These are phyloP conservation scores for Daboia siamensis DNA, from an alignment of 2,113 vertebrate genomes.

Conservation along the genomic window DNA sequence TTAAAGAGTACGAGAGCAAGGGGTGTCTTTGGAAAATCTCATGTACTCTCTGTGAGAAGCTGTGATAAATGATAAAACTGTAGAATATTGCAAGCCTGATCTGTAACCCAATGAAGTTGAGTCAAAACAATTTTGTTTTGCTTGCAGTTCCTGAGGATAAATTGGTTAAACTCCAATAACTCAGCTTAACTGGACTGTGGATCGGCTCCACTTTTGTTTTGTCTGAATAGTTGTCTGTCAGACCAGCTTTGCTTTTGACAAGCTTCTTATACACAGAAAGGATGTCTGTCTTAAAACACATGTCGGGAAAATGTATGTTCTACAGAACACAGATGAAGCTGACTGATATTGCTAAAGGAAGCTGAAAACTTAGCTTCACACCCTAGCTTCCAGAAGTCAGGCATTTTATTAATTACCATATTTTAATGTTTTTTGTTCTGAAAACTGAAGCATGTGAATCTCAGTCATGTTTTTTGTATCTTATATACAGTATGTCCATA, in stretches of 20 bases:
- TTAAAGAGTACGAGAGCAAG: background rate
- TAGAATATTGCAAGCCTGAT: background rate
- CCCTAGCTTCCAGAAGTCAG: background rate
- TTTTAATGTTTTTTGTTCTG: background rate
- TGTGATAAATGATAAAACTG: background rate
- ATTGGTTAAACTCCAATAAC: background rate
- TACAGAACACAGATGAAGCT: background rate
- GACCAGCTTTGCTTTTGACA: background rate
- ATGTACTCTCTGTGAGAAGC: background rate
- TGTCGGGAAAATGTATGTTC: background rate
- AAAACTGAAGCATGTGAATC: slow-evolving; percentile 14
- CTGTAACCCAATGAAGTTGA: background rate
- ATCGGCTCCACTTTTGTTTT: background rate
- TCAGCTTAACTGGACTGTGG: background rate
- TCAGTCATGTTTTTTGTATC: background rate
- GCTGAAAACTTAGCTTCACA: background rate
- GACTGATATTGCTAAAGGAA: background rate
- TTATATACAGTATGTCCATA: background rate
- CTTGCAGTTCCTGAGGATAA: background rate
- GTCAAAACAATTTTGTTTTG: background rate
- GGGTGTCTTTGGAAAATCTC: background rate
- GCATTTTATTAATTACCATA: background rate
- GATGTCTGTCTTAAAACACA: background rate
- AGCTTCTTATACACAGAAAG: background rate
- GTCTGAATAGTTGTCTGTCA: background rate